Conservation (phyloP, 2,888 invertebrate genomes). For the Aspidapion aeneum region DNA sequence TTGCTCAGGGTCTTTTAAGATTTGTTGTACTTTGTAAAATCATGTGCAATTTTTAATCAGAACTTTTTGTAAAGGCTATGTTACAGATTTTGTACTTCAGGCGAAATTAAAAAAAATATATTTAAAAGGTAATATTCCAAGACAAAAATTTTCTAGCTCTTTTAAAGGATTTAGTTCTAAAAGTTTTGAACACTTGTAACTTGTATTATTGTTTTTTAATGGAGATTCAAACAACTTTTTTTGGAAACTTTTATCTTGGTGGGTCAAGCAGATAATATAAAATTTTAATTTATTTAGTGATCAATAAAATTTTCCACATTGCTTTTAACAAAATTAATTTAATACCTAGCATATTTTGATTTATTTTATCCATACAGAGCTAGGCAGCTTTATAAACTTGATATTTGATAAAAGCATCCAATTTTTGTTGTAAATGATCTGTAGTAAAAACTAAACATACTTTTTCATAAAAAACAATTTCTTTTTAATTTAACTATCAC, state of each 20-base stretch:
- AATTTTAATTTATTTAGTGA: conserved; percentile 30
- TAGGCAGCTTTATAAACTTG: conserved; percentile 40
- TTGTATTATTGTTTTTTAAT: no score
- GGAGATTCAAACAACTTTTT: no score
- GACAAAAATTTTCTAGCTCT: conserved; percentile 44
- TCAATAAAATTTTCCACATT: conserved; percentile 35
- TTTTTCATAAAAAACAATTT: background rate
- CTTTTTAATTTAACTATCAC: background rate
- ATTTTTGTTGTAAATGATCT: conserved; percentile 29
- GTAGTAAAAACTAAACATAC: no score
- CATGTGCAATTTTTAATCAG: conserved; percentile 46
- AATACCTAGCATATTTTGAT: conserved; percentile 27
- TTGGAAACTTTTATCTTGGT: conserved; percentile 1
- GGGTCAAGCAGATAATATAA: conserved; percentile 23
- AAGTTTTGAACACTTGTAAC: conserved; percentile 38
- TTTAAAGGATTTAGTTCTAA: conserved; percentile 40
- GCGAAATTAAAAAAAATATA: conserved; percentile 44
- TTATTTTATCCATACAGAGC: conserved; percentile 28
- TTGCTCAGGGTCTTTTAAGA: conserved; percentile 46
- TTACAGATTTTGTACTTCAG: conserved; percentile 44
- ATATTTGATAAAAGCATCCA: no score
- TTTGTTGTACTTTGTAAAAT: conserved; percentile 43
- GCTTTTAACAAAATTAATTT: conserved; percentile 43
- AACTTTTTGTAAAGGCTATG: conserved; percentile 44
- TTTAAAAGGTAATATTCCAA: conserved; percentile 39